Percentiles rank a stretch among this genome's conserved stretches.
phyloP scores from a whole-genome alignment of 1,140 invertebrate genomes.

The Drosophila saltans region DNA sequence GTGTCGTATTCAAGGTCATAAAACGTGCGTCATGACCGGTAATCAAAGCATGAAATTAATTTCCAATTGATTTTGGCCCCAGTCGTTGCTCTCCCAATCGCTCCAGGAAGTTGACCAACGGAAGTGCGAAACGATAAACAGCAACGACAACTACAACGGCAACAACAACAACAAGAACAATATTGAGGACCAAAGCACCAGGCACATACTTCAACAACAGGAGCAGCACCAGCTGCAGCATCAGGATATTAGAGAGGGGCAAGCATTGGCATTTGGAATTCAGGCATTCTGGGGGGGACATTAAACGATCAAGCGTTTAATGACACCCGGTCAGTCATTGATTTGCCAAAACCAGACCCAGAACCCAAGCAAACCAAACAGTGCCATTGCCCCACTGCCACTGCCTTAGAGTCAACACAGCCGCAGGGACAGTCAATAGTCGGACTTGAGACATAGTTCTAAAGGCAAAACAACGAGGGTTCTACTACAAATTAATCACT shows the following conservation, averaged over 20 bases:
- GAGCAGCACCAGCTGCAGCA: slow-evolving; percentile 19
- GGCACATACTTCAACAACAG: slow-evolving; percentile 56
- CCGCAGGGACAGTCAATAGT: slow-evolving; percentile 68
- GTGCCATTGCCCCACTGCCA: slow-evolving; percentile 35
- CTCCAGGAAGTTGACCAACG: slow-evolving; percentile 79
- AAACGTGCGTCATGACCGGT: slow-evolving; percentile 80
- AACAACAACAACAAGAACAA: slow-evolving; percentile 18
- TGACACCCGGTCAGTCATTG: slow-evolving; percentile 78
- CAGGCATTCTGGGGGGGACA: slow-evolving; percentile 40
- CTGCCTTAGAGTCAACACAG: slow-evolving; percentile 71
- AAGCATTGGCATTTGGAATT: slow-evolving; percentile 15
- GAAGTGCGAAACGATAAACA: slow-evolving; percentile 82
- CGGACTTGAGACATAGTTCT: slow-evolving; percentile 54
- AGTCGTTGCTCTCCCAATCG: slow-evolving; percentile 58
- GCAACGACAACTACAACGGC: slow-evolving; percentile 41
- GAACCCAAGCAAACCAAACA: slow-evolving; percentile 16
- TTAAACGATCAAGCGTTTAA: slow-evolving; percentile 81
- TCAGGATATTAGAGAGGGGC: slow-evolving; percentile 17
- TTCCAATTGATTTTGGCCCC: slow-evolving; percentile 81
- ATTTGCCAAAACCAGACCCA: slow-evolving; percentile 63
- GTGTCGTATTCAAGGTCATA: slow-evolving; percentile 80
- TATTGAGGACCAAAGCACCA: slow-evolving; percentile 15
- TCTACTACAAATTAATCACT: not conserved
- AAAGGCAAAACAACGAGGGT: slow-evolving; percentile 37
- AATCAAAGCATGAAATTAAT: slow-evolving; percentile 82